phyloP scores from a whole-genome alignment of 30 jellyfish, hydroid and myxozoan species.

The Pseudorhiza aurosa region DNA sequence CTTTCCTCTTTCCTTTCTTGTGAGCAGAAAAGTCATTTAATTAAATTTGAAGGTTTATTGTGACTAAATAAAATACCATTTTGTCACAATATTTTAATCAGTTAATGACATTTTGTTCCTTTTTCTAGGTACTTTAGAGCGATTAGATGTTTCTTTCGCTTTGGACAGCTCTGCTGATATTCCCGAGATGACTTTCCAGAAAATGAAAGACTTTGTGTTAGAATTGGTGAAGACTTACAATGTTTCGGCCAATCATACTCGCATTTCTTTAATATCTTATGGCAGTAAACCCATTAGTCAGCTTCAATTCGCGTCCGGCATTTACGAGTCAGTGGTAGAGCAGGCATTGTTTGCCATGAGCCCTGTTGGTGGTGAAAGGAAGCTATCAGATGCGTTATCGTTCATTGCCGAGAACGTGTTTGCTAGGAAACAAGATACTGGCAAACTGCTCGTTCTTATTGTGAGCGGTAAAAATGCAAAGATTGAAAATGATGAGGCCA shows the following conservation, averaged over 20 bases:
- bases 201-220: conserved; percentile 40
- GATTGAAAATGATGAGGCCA: background rate
- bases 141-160: conserved; percentile 78
- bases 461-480: conserved; percentile 17
- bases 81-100: no score
- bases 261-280: conserved; percentile 57
- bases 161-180: conserved; percentile 76
- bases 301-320: conserved; percentile 30
- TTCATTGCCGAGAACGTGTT: conserved; percentile 26
- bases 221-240: conserved; percentile 56
- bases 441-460: conserved; percentile 46
- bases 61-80: no score
- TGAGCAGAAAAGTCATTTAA: no score
- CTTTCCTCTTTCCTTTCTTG: no score
- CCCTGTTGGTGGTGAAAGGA: conserved; percentile 62
- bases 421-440: conserved; percentile 7
- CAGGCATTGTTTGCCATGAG: conserved; percentile 10
- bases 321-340: conserved; percentile 9
- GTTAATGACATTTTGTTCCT: background rate
- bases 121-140: conserved; percentile 35
- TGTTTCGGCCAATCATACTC: conserved; percentile 44
- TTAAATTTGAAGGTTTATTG: no score
- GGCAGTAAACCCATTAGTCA: conserved; percentile 16
- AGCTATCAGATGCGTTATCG: conserved; percentile 7
- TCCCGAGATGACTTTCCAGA: conserved; percentile 6